Conservation (phyloP, 2,113 vertebrate species). For the Isurus oxyrinchus region DNA sequence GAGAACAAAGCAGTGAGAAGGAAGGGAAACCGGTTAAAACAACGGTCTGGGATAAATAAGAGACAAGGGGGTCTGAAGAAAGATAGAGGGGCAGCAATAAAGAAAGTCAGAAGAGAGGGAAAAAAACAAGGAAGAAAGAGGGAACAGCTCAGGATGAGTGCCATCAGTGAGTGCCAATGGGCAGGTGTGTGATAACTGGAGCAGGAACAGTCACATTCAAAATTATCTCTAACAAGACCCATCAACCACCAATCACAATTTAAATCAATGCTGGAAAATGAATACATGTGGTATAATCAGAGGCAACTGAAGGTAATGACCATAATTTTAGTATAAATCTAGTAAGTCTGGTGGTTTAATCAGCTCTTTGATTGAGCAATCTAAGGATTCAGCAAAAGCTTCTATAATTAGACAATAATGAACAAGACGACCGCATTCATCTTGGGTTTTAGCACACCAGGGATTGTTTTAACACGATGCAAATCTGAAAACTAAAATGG, state of each 20-base stretch:
- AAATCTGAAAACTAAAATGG: constrained; percentile 28
- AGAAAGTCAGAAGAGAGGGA: not conserved
- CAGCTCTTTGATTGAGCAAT: constrained; percentile 23
- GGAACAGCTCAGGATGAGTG: not conserved
- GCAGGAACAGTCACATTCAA: not conserved
- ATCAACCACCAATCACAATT: constrained; percentile 30
- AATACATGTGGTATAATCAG: constrained; percentile 26
- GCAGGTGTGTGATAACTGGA: constrained; percentile 24
- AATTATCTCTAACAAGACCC: constrained; percentile 30
- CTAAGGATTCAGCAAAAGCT: constrained; percentile 15
- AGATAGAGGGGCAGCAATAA: not conserved
- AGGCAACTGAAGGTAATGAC: constrained; percentile 31
- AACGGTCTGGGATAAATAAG: not conserved
- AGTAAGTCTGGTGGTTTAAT: constrained; percentile 22
- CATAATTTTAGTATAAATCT: constrained; percentile 33
- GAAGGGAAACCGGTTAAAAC: not conserved
- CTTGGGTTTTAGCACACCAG: not conserved
- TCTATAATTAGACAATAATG: constrained; percentile 27
- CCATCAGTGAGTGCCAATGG: not conserved
- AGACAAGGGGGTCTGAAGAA: not conserved
- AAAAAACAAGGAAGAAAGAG: not conserved
- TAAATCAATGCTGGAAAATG: constrained; percentile 33
- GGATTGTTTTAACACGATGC: constrained; percentile 10
- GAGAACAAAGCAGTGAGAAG: not conserved
- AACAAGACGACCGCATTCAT: constrained; percentile 14